A percentile compares a stretch with the other conserved stretches of the same genome.
Evolutionary conservation across 2,888 invertebrate species (phyloP).

Genomic region (Empis livida): DNA sequence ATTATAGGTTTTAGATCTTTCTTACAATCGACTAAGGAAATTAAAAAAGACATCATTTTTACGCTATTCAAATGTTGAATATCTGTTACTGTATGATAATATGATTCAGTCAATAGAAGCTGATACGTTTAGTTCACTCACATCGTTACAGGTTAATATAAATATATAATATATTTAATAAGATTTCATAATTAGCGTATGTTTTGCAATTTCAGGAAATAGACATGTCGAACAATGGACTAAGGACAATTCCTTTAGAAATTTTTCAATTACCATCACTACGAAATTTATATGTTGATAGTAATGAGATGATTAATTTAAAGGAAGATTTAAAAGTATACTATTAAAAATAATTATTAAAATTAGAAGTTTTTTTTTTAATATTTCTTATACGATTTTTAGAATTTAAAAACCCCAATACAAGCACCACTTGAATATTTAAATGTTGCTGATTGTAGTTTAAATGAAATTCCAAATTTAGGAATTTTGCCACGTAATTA

Average conservation of each 20-base stretch:
- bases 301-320: conserved; percentile 27
- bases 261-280: conserved; percentile 44
- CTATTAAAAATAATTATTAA: conserved; percentile 15
- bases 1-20: conserved; percentile 32
- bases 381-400: conserved; percentile 1
- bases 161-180: not conserved
- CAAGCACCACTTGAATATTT: conserved; percentile 44
- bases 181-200: not conserved
- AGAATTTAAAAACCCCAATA: conserved; percentile 38
- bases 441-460: conserved; percentile 46
- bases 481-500: conserved; percentile 41
- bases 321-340: conserved; percentile 23
- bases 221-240: conserved; percentile 34
- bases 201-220: conserved; percentile 25
- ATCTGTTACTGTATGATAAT: conserved; percentile 33
- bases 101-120: conserved; percentile 34
- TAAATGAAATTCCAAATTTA: conserved; percentile 45
- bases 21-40: conserved; percentile 34
- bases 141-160: conserved; percentile 28
- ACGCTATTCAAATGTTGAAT: conserved; percentile 27
- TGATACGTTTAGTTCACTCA: conserved; percentile 29
- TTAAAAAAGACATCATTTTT: conserved; percentile 29
- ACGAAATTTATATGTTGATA: conserved; percentile 46
- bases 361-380: conserved; percentile 19
- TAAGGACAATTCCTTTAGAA: conserved; percentile 31